Evolutionary conservation across 1,140 invertebrate genomes (phyloP).

Genomic region (Drosophila seguyi): DNA sequence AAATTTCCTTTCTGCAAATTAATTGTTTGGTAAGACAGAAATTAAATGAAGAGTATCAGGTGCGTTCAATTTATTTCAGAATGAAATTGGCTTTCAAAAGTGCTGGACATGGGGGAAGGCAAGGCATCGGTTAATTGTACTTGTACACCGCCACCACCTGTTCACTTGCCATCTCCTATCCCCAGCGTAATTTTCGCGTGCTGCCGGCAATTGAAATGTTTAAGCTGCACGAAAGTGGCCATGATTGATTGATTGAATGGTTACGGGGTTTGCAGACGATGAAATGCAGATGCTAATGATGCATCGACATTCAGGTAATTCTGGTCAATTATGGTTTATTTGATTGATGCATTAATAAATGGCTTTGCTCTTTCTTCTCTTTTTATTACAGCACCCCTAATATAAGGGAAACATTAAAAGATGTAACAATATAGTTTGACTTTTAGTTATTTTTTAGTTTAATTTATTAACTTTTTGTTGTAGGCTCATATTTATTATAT

Average conservation of each 20-base stretch:
- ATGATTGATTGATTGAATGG: constrained; percentile 13
- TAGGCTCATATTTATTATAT: no score
- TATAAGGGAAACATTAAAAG: no score
- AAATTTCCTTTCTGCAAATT: neutral
- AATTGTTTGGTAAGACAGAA: neutral
- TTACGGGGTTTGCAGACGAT: neutral
- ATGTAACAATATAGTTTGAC: no score
- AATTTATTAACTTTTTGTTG: neutral
- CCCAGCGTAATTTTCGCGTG: constrained; percentile 11
- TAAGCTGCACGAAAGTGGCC: constrained; percentile 1
- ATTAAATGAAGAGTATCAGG: constrained; percentile 2
- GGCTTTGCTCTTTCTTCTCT: neutral
- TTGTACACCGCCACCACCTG: constrained; percentile 5
- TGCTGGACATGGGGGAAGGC: neutral
- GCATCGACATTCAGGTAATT: neutral
- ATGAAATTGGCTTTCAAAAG: neutral
- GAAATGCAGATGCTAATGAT: constrained; percentile 8
- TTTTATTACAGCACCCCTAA: neutral
- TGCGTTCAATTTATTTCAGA: constrained; percentile 7
- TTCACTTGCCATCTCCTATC: constrained; percentile 1
- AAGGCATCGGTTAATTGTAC: neutral
- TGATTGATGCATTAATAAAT: neutral
- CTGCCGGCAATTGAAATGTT: constrained; percentile 8
- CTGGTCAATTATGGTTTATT: constrained; percentile 2
- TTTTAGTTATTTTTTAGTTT: no score